phyloP scores from a whole-genome alignment of 2,113 vertebrate genomes.

The Smithornis capensis region DNA sequence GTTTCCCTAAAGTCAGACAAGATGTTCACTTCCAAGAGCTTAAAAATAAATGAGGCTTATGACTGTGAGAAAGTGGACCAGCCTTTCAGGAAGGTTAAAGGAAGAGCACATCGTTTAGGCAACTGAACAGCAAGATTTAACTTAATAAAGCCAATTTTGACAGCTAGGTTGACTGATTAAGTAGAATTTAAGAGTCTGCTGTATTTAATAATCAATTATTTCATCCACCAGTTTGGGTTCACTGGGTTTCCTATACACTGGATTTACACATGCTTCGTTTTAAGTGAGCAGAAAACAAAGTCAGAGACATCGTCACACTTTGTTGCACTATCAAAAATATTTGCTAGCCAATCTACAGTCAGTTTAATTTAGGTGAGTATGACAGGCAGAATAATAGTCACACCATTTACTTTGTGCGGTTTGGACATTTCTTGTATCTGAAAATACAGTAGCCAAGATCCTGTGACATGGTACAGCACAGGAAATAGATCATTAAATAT shows the following conservation, averaged over 20 bases:
- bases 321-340: background rate
- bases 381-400: background rate
- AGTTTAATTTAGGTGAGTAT: background rate
- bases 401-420: background rate
- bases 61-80: background rate
- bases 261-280: background rate
- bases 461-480: background rate
- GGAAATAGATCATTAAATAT: background rate
- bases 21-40: background rate
- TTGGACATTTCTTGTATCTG: background rate
- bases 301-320: background rate
- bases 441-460: background rate
- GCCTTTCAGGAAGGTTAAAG: background rate
- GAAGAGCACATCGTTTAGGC: background rate
- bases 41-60: background rate
- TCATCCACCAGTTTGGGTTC: background rate
- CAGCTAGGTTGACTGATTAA: background rate
- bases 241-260: background rate
- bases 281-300: background rate
- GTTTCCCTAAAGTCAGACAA: background rate
- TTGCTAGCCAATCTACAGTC: background rate
- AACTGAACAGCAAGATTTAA: background rate
- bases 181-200: background rate
- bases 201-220: background rate
- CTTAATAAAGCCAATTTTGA: background rate